A percentile compares a stretch with the other conserved stretches of the same genome.
Evolutionary conservation across 2,797 vertebrate genomes (phyloP).

Genomic region (Thaleichthys pacificus): DNA sequence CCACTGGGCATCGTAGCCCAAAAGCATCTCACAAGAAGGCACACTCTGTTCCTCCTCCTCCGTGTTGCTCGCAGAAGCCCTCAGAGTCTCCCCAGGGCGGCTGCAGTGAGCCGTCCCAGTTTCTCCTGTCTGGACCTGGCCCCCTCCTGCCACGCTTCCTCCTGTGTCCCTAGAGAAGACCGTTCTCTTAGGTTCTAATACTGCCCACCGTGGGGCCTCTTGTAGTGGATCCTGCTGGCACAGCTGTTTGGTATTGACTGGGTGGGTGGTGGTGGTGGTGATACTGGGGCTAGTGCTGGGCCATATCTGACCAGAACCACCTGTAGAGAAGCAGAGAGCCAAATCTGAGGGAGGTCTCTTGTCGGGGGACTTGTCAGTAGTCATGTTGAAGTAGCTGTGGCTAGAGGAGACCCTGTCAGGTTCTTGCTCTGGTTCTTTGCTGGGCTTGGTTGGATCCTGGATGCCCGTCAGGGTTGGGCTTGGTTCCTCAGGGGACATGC

Average conservation of each 20-base stretch:
- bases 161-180: slow-evolving; percentile 42
- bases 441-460: slow-evolving; percentile 50
- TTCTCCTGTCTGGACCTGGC: slow-evolving; percentile 18
- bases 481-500: slow-evolving; percentile 31
- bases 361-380: slow-evolving; percentile 67
- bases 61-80: slow-evolving; percentile 29
- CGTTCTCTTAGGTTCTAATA: slow-evolving; percentile 36
- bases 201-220: neutral
- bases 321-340: neutral
- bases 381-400: slow-evolving; percentile 72
- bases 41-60: slow-evolving; percentile 53
- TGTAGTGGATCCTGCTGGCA: neutral
- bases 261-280: neutral
- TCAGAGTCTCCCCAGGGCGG: slow-evolving; percentile 33
- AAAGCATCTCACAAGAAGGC: slow-evolving; percentile 49
- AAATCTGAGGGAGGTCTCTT: slow-evolving; percentile 42
- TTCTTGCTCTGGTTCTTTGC: slow-evolving; percentile 32
- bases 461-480: slow-evolving; percentile 65
- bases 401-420: slow-evolving; percentile 64
- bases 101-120: slow-evolving; percentile 49
- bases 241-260: slow-evolving; percentile 12
- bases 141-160: slow-evolving; percentile 31
- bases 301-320: neutral
- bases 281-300: slow-evolving; percentile 33
- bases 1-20: slow-evolving; percentile 84